phyloP scores from a whole-genome alignment of 2,797 vertebrate species.

The Oryzias dopingdopingensis region DNA sequence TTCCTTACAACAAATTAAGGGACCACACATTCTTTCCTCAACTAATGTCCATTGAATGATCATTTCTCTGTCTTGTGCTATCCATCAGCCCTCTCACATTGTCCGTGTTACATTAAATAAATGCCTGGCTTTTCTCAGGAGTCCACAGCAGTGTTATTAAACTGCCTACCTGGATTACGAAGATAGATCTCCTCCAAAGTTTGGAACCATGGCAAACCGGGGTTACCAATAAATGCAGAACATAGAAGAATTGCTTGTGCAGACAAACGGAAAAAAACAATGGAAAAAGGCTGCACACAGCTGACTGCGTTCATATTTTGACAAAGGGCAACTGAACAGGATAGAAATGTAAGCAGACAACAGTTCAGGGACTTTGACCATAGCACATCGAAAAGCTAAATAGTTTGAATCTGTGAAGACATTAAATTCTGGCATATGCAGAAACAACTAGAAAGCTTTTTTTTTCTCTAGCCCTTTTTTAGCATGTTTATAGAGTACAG shows the following conservation, averaged over 20 bases:
- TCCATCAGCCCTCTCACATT: slow-evolving; percentile 59
- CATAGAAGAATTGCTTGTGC: slow-evolving; percentile 67
- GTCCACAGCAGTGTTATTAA: slow-evolving; percentile 72
- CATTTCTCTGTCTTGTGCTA: slow-evolving; percentile 56
- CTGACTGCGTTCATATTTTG: slow-evolving; percentile 44
- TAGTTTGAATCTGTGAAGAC: slow-evolving; percentile 1
- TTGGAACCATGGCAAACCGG: slow-evolving; percentile 51
- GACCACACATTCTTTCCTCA: slow-evolving; percentile 1
- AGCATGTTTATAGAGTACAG: too few species aligned
- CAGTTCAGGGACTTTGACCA: slow-evolving; percentile 13
- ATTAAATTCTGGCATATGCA: too few species aligned
- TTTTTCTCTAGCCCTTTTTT: too few species aligned
- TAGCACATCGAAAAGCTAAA: background rate
- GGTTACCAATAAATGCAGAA: slow-evolving; percentile 68
- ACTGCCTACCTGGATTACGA: slow-evolving; percentile 76
- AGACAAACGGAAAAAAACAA: slow-evolving; percentile 48
- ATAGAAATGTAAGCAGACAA: slow-evolving; percentile 21
- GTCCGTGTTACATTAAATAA: slow-evolving; percentile 72
- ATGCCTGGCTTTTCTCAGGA: slow-evolving; percentile 67
- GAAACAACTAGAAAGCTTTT: too few species aligned
- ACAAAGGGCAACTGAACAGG: slow-evolving; percentile 20
- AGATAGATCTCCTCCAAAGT: slow-evolving; percentile 73
- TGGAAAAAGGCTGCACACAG: slow-evolving; percentile 50
- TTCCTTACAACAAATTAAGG: slow-evolving; percentile 19
- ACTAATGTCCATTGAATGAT: slow-evolving; percentile 47